phyloP scores from a whole-genome alignment of 2,888 invertebrate species.

The Apodemia zela region DNA sequence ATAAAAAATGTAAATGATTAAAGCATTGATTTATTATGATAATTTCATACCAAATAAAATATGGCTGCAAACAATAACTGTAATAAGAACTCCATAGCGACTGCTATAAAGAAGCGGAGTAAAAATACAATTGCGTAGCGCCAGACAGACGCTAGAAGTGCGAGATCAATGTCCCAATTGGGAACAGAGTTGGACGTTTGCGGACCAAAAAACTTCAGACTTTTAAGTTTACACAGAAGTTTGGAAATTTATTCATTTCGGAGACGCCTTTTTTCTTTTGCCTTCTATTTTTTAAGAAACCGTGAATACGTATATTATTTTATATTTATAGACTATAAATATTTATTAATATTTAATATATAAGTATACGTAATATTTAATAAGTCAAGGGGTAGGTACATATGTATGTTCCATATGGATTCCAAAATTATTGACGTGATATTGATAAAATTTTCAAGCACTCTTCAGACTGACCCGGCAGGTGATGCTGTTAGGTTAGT shows the following conservation, averaged over 20 bases:
- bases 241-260: slow-evolving; percentile 21
- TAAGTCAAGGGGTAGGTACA: no score
- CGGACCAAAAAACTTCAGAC: slow-evolving; percentile 20
- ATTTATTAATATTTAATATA: no score
- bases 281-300: background rate
- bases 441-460: no score
- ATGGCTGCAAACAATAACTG: slow-evolving; percentile 10
- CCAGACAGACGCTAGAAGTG: slow-evolving; percentile 52
- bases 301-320: no score
- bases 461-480: no score
- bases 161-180: slow-evolving; percentile 59
- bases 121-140: slow-evolving; percentile 47
- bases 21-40: slow-evolving; percentile 4
- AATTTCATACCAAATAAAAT: slow-evolving; percentile 3
- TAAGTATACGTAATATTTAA: no score
- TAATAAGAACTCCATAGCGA: slow-evolving; percentile 24
- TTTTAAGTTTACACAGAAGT: slow-evolving; percentile 21
- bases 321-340: no score
- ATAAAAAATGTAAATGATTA: background rate
- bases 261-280: slow-evolving; percentile 2
- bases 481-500: no score
- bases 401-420: no score
- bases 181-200: slow-evolving; percentile 43
- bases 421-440: no score
- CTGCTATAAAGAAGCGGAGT: slow-evolving; percentile 31